These are phyloP conservation scores for Drosophila limbata DNA, from an alignment of 2,888 invertebrate species.

Conservation along the genomic window DNA sequence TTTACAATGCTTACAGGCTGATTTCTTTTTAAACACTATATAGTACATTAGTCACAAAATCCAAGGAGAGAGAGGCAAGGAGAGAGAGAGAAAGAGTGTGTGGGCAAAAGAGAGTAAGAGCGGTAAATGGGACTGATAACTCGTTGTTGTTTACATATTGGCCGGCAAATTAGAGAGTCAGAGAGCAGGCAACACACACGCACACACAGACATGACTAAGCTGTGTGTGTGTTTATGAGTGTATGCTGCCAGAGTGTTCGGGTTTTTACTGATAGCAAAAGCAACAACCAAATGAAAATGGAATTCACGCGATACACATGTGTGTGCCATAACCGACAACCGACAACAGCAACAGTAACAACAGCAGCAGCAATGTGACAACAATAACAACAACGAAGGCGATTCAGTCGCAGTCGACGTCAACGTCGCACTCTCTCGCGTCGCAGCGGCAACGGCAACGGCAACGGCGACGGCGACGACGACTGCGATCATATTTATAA, in stretches of 20 bases:
- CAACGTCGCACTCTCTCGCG: constrained; percentile 53
- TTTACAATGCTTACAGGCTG: constrained; percentile 22
- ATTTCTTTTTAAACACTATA: constrained; percentile 12
- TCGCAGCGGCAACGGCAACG: constrained; percentile 12
- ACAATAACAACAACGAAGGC: constrained; percentile 20
- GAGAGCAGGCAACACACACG: constrained; percentile 20
- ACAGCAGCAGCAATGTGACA: constrained; percentile 18
- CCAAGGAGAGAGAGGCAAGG: constrained; percentile 6
- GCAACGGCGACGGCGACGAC: constrained; percentile 15
- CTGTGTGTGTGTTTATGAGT: constrained; percentile 15
- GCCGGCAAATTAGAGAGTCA: constrained; percentile 63
- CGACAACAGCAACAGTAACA: constrained; percentile 20
- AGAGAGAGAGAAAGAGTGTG: background rate
- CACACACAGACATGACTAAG: constrained; percentile 5
- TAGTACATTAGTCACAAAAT: constrained; percentile 34
- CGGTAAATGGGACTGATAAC: constrained; percentile 60
- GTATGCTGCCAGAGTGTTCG: constrained; percentile 63
- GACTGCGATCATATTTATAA: constrained; percentile 81
- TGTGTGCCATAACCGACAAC: constrained; percentile 48
- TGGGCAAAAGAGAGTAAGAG: constrained; percentile 2
- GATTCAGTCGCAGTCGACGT: constrained; percentile 3
- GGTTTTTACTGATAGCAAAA: constrained; percentile 70
- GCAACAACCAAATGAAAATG: constrained; percentile 55
- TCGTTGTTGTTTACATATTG: constrained; percentile 78
- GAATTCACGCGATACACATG: constrained; percentile 79